A percentile compares a stretch with the other conserved stretches of the same genome.
Evolutionary conservation across 1,140 invertebrate species (phyloP).

Genomic region (Chrysomallon squamiferum): DNA sequence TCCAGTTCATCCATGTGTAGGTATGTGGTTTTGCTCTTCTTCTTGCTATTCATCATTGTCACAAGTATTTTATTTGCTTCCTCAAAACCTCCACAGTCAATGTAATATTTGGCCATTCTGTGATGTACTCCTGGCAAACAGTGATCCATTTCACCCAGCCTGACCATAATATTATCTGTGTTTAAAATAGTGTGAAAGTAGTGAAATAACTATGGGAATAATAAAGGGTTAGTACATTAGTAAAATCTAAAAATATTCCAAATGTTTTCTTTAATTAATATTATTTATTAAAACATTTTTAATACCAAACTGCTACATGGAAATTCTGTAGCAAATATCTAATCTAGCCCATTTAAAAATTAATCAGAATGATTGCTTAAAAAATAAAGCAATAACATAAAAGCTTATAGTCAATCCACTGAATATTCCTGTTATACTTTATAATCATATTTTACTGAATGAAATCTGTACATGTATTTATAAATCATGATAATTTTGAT

Average conservation of each 20-base stretch:
- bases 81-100: slow-evolving; percentile 2
- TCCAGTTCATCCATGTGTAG: slow-evolving; percentile 11
- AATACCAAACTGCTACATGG: too few relatives aligned
- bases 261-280: neutral
- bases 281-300: too few relatives aligned
- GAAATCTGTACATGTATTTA: too few relatives aligned
- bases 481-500: too few relatives aligned
- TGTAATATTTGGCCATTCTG: slow-evolving; percentile 18
- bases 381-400: too few relatives aligned
- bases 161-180: slow-evolving; percentile 16
- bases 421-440: too few relatives aligned
- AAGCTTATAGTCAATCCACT: too few relatives aligned
- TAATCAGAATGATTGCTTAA: too few relatives aligned
- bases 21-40: neutral
- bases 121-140: slow-evolving; percentile 11
- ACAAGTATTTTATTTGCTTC: slow-evolving; percentile 10
- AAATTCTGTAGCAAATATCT: too few relatives aligned
- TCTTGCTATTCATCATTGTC: neutral
- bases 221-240: neutral
- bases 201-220: neutral
- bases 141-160: slow-evolving; percentile 11
- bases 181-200: too few relatives aligned
- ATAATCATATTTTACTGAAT: too few relatives aligned
- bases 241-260: neutral
- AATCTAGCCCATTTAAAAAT: too few relatives aligned